Base-by-base conservation (phyloP, 2,888 invertebrate species). In the Cyclophora albipunctata region DNA sequence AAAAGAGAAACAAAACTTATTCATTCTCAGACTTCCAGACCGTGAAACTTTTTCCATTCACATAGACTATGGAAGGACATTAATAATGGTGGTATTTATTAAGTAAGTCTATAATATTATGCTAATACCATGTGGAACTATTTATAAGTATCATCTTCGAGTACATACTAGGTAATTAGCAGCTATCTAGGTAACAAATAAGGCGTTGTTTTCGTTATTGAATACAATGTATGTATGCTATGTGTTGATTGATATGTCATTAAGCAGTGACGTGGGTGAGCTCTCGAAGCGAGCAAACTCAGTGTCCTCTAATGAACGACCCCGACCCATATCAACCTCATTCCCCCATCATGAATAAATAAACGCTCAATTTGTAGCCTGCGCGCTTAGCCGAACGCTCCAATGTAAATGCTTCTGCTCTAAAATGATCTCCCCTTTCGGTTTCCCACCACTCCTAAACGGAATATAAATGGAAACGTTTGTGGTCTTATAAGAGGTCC, bases 261-360 rank as follows among this genome's bases (percentile, higher is more conserved):
- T 72, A 67, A 71, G 68, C 43, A 34, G 33, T 20, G 20, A 57
- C 51, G 53, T 64, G 66, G 70, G 67, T 68, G 62, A 63, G 65
- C 64, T 73, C 77, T 71, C 78, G 77, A 74, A 75, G 74, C 69
- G 71, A 69, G 67, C 57, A 71, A 67, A 64, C 71, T 72, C 71
- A 73, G 78, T 76, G 82, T 80, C 81, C 81, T 81, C 81, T 83
- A 78, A 78, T 73, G 70, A 74, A 70, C 80, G 84, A 78, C 81
- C 84, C 81, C 82, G 83, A 82, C 84, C 84, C 82, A 85, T 81
- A 83, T 85, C 81, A 81, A 74, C 78, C 75, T 79, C 73, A 71
- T 75, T 73, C 81, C 81, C 81, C 77, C 78, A 78, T 71, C 78
- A 84, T 86, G 86, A 86, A 87, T 87, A 86, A 86, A 84, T 85